Base-by-base conservation (phyloP, 1,140 invertebrate genomes). In the Trypoxylus dichotomus region DNA sequence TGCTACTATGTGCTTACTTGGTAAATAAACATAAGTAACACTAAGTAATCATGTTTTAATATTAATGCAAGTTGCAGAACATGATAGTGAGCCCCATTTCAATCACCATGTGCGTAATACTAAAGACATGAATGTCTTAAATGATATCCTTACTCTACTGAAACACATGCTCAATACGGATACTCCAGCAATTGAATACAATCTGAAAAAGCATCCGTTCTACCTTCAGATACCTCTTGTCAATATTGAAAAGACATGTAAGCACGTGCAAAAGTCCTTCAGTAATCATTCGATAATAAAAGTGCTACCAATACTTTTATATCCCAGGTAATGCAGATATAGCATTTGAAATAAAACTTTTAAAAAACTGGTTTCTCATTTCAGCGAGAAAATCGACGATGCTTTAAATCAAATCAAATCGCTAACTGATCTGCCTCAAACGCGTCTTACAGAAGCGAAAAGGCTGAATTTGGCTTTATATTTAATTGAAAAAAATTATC, bases 251-350 rank as follows among this genome's bases (percentile, higher is more conserved):
- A 84, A 85, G 77, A 88, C 89, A 3, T 86, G 86, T 79, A 54
- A 86, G 72, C 87, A 88, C 80, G 82, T 92, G 54, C 86, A 83
- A 42, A 79, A 75, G 74, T 24, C 86, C 25, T 91, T 88, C 83
- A 81, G 83, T 13, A 63, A 82, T 21, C 76, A 86, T 41, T 87
- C 89, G 47, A 90, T 92, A 83, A 87, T 84, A 81, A 81, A 86
- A 58, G 90, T 90, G 83, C 85, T 89, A 77, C 84, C 87, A 58
- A 87, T 90, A 74, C 75, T 91, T 41, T 82, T 91, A 54, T 90
- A 91, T 86, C 88, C 89, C 27, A 88, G 85, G 89, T 89, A 87
- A 83, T 86, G 2, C 15, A 19, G 7, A 13, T 86, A 84, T 85
- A 87, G 72, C 84, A 82, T 24, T n/a, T 11, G 19, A 60, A 29